Percentiles rank a stretch among this genome's conserved stretches.
Conservation (phyloP, 2,888 invertebrate genomes). For the Notocelia uddmanniana region DNA sequence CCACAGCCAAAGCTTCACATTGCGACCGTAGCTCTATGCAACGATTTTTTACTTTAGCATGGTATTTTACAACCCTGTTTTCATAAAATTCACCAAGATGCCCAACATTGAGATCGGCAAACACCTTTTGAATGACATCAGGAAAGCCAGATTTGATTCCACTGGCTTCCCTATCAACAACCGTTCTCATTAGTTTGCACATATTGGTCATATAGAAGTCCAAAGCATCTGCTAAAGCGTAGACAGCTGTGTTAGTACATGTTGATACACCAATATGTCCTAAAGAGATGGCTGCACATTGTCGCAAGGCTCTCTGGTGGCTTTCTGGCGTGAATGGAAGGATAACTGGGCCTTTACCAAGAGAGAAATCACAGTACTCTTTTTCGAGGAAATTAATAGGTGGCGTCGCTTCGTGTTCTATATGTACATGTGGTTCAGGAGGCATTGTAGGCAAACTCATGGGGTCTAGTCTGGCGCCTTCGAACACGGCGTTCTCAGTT, state of each 20-base stretch:
- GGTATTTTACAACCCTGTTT: slow-evolving; percentile 73
- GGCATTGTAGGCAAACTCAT: slow-evolving; percentile 70
- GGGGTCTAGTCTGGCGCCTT: slow-evolving; percentile 68
- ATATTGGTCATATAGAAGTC: slow-evolving; percentile 77
- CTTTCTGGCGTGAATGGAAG: slow-evolving; percentile 80
- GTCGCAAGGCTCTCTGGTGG: slow-evolving; percentile 74
- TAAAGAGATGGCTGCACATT: slow-evolving; percentile 78
- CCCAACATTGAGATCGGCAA: slow-evolving; percentile 76
- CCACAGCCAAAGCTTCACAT: slow-evolving; percentile 70
- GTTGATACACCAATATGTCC: slow-evolving; percentile 74
- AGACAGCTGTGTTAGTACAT: slow-evolving; percentile 74
- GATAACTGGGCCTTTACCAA: slow-evolving; percentile 74
- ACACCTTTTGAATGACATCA: slow-evolving; percentile 79
- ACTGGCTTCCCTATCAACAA: slow-evolving; percentile 76
- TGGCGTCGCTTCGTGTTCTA: slow-evolving; percentile 68
- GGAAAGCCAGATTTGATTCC: slow-evolving; percentile 76
- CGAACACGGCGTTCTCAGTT: slow-evolving; percentile 70
- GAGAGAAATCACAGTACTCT: slow-evolving; percentile 77
- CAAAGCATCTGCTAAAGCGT: slow-evolving; percentile 72
- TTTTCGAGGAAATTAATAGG: slow-evolving; percentile 77
- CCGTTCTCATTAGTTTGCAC: slow-evolving; percentile 75
- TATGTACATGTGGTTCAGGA: slow-evolving; percentile 66
- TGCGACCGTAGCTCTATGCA: slow-evolving; percentile 67
- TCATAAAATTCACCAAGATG: slow-evolving; percentile 78
- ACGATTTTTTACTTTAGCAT: slow-evolving; percentile 68